Evolutionary conservation across 2,113 vertebrate genomes (phyloP), one percentile per base, ranked within the genome.

Genomic region (Corydoras maculifer): DNA sequence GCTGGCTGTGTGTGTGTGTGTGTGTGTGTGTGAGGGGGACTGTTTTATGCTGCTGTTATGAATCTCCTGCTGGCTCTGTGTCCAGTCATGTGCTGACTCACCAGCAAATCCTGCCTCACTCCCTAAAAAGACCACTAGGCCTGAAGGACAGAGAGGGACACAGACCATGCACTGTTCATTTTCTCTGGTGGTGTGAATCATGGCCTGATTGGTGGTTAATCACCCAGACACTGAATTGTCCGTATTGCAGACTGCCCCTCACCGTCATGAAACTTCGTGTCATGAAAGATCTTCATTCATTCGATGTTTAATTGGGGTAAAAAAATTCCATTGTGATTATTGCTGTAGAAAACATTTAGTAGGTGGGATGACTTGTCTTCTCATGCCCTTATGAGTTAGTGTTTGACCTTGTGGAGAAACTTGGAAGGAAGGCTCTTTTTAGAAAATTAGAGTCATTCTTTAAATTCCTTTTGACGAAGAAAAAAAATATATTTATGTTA

Each of bases 61-160:
- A 25, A 9, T 61, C 25, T 70, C 35, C 62, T 65, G 31, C 62
- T 72, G 67, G 6, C 49, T 73, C 31, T 65, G 62, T 25, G 57
- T 55, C 59, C 35, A 66, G 62, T 57, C 62, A 59, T 70, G 35
- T 79, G 70, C 78, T 76, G 74, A 76, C 74, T 79, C 74, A 78
- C 31, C 11, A 67, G 67, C 11, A 18, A 62, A 69, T 66, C 49
- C 72, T 62, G 32, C 67, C 8, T 55, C 35, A 68, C 49, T 53
- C 60, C 25, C 58, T 53, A 53, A 66, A 73, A 67, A 68, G 43
- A 58, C 58, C 32, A 8, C 71, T 25, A 4, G 48, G 11, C 30
- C 31, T 61, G 65, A 73, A 74, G 72, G 30, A 43, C 4, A 62
- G 29, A 5, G 50, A 61, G 64, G 50, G 43, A 64, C 58, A 53